Conservation (phyloP, 2,113 vertebrate species). For the Polyodon spathula region DNA sequence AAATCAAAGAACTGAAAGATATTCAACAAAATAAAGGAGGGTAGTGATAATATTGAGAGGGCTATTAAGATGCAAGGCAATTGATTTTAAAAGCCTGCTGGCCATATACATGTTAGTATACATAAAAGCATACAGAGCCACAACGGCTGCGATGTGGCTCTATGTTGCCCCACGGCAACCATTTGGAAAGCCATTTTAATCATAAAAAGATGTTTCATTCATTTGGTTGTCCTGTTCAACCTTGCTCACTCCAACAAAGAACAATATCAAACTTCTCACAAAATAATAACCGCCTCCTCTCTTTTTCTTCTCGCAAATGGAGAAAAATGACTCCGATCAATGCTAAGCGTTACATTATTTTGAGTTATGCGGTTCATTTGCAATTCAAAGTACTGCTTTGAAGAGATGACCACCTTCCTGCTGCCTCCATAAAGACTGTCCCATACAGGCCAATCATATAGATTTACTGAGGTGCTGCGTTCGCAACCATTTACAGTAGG, state of each 20-base stretch:
- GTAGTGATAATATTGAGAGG: too few relatives aligned
- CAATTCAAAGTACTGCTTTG: slow-evolving; percentile 87
- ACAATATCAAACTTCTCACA: slow-evolving; percentile 44
- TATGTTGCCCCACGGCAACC: background rate
- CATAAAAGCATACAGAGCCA: background rate
- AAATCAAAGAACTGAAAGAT: too few relatives aligned
- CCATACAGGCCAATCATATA: slow-evolving; percentile 61
- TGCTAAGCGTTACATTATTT: slow-evolving; percentile 78
- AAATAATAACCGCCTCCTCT: slow-evolving; percentile 49
- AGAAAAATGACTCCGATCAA: slow-evolving; percentile 50
- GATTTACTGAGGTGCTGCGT: slow-evolving; percentile 56
- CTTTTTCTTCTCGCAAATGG: slow-evolving; percentile 50
- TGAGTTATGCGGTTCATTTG: slow-evolving; percentile 92
- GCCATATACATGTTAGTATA: background rate
- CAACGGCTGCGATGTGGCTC: background rate
- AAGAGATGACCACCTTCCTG: slow-evolving; percentile 73
- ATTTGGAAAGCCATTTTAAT: slow-evolving; percentile 32
- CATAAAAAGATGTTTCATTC: slow-evolving; percentile 37
- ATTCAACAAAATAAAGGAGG: too few relatives aligned
- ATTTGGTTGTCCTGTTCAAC: slow-evolving; percentile 25
- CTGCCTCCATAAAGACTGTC: slow-evolving; percentile 52
- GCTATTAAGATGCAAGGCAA: too few relatives aligned
- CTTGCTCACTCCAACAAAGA: slow-evolving; percentile 48
- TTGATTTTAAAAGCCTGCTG: too few relatives aligned
- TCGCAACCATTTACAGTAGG: slow-evolving; percentile 42